Conservation (phyloP, 2,888 invertebrate genomes). For the Pandemis heparana region DNA sequence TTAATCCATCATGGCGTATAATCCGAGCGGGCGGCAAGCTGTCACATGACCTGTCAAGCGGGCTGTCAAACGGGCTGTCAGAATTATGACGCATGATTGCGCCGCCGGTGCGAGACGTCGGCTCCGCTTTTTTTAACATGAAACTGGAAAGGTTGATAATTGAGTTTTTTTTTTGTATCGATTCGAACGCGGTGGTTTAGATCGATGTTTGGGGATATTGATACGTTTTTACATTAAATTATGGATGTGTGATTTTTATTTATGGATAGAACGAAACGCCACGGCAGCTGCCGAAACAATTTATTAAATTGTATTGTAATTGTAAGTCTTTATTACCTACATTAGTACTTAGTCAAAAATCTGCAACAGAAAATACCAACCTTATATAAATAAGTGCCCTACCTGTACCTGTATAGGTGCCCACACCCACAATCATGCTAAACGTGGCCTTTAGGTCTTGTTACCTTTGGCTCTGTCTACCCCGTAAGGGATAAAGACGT, state of each 20-base stretch:
- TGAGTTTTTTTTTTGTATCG: constrained; percentile 42
- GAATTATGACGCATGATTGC: constrained; percentile 80
- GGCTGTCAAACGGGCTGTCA: constrained; percentile 76
- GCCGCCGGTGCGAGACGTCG: constrained; percentile 65
- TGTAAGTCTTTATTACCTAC: no score
- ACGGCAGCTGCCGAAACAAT: not conserved
- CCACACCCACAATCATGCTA: no score
- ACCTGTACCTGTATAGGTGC: no score
- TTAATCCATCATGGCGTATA: constrained; percentile 81
- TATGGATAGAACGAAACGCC: not conserved
- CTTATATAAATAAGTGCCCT: no score
- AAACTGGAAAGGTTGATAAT: constrained; percentile 64
- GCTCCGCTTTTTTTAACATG: constrained; percentile 52
- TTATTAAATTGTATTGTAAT: no score
- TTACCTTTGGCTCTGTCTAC: no score
- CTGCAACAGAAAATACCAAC: no score
- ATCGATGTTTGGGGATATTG: not conserved
- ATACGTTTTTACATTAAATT: not conserved
- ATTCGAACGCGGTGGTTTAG: not conserved
- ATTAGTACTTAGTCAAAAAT: no score
- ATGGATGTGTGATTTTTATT: not conserved
- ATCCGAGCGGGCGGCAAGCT: constrained; percentile 69
- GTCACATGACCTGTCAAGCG: constrained; percentile 68
- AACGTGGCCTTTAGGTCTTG: no score
- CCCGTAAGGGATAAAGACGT: no score